Evolutionary conservation across 2,797 vertebrate species (phyloP), one percentile per base, ranked within the genome.

Genomic region (Danio jaintianensis): DNA sequence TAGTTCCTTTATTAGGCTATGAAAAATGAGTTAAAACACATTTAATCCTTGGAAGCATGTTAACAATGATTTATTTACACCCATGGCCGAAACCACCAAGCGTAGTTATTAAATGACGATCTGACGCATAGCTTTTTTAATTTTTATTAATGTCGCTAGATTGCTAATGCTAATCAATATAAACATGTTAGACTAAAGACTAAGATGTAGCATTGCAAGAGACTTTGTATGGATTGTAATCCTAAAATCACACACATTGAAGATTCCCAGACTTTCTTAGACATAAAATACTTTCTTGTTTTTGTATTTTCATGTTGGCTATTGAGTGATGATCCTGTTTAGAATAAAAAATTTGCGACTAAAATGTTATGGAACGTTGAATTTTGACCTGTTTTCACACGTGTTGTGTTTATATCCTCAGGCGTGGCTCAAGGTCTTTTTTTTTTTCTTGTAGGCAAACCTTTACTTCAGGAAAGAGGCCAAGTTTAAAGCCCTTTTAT

Each of bases 401-500:
- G 18, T 38, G 9, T 43, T n/a, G 76, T 61, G 36, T 62, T 55
- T 55, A 43, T 10, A 15, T 63, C 15, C 15, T 36, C 15, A 11
- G 4, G 11, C 50, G 45, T 79, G 42, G 38, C 63, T 72, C 18
- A 53, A 59, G n/a, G 81, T 74, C 56, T 74, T 42, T 64, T 20
- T 45, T 52, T 38, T 13, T 20, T 36, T 18, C 15, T 47, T 38
- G 47, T 55, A 15, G 61, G 56, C 61, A 50, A 70, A 52, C 67
- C 20, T 62, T 82, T 58, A 47, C 45, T 40, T 45, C 29, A 40
- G 80, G 13, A 82, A 72, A 7, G 50, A 70, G 18, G 61, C 67
- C 67, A 81, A 62, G 48, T 78, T 58, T 73, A 74, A 66, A 78
- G 62, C 61, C 69, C 59, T 70, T 58, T 66, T 77, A 59, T 70